Conservation (phyloP, 2,888 invertebrate genomes). For the Choreutis nemorana region DNA sequence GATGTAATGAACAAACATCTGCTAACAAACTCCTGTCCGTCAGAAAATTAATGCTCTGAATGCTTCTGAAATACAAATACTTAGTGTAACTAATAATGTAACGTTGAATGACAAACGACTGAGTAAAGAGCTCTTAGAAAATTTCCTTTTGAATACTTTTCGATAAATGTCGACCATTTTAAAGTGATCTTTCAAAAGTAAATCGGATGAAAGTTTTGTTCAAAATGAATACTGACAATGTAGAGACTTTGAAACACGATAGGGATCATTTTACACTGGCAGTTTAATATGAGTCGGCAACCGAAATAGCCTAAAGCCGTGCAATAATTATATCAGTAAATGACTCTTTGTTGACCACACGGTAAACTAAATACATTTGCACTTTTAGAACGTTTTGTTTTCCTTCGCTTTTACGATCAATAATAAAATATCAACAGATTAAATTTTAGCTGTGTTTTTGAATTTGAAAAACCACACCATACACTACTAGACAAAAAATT, state of each 20-base stretch:
- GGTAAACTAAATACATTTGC: slow-evolving; percentile 28
- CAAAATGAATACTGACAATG: too few relatives aligned
- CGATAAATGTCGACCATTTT: slow-evolving; percentile 25
- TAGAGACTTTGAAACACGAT: slow-evolving; percentile 13
- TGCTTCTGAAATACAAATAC: slow-evolving; percentile 14
- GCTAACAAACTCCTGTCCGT: too few relatives aligned
- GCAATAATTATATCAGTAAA: slow-evolving; percentile 61
- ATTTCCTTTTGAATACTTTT: slow-evolving; percentile 31
- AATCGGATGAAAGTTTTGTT: too few relatives aligned
- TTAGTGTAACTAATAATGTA: slow-evolving; percentile 19
- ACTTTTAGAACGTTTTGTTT: slow-evolving; percentile 16
- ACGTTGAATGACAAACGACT: slow-evolving; percentile 28
- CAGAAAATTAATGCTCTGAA: too few relatives aligned
- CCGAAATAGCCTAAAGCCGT: slow-evolving; percentile 52
- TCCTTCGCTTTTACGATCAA: slow-evolving; percentile 6
- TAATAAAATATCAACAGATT: slow-evolving; percentile 7
- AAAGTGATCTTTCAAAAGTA: slow-evolving; percentile 23
- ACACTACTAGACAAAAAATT: too few relatives aligned
- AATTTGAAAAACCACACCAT: slow-evolving; percentile 2
- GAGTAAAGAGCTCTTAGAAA: slow-evolving; percentile 26
- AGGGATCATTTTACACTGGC: slow-evolving; percentile 29
- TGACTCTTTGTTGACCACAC: slow-evolving; percentile 45
- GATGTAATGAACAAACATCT: too few relatives aligned
- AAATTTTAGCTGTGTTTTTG: slow-evolving; percentile 2
- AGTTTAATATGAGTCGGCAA: slow-evolving; percentile 33